Evolutionary conservation across 92 coral and sea anemone genomes (phyloP).

Genomic region (Heteractis magnifica): DNA sequence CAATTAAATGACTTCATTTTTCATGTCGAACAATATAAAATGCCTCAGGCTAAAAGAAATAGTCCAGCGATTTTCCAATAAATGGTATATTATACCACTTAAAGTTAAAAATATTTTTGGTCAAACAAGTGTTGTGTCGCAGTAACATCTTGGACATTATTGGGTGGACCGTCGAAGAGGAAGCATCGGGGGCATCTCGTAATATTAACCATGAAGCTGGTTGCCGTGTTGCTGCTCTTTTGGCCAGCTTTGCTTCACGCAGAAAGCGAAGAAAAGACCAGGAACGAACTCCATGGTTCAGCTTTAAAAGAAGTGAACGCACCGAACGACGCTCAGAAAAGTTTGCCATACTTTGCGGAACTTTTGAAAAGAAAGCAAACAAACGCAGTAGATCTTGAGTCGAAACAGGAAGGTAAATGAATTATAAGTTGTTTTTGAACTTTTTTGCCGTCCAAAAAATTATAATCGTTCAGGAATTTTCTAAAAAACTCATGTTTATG

Average conservation of each 20-base stretch:
- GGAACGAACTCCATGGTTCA: background rate
- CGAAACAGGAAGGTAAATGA: background rate
- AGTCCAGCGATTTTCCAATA: no score
- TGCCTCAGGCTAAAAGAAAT: no score
- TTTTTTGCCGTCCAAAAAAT: no score
- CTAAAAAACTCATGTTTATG: no score
- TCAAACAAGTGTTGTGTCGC: background rate
- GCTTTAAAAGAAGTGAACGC: background rate
- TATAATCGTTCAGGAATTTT: no score
- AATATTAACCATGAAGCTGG: background rate
- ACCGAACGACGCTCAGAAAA: background rate
- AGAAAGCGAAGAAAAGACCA: background rate
- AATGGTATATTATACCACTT: no score
- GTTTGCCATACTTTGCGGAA: background rate
- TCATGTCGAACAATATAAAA: no score
- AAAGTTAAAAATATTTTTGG: no score
- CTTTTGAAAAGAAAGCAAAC: background rate
- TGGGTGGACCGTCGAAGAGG: background rate
- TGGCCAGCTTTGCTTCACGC: background rate
- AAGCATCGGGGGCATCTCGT: background rate
- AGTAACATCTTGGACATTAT: background rate
- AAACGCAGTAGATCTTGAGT: background rate
- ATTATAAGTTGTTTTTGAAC: background rate
- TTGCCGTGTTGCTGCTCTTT: background rate
- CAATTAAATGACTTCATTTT: no score